Conservation (phyloP, 2,797 vertebrate species). For the Helicolenus hilgendorfi region DNA sequence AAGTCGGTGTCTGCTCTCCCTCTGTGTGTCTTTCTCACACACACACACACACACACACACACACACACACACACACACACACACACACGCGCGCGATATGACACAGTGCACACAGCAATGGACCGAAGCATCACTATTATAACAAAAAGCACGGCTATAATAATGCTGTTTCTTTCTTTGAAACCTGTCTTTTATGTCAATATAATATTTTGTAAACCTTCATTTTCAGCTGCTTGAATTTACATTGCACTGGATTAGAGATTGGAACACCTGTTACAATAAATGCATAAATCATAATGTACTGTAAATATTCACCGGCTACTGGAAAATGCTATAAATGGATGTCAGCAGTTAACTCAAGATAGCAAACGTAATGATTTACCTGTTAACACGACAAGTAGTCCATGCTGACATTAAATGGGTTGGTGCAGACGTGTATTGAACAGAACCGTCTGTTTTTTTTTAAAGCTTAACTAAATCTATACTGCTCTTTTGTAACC, state of each 20-base stretch:
- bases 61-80: not conserved
- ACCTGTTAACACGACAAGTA: constrained; percentile 1
- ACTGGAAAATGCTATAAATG: not conserved
- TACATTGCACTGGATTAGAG: not conserved
- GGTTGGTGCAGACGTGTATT: not conserved
- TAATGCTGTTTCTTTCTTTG: not conserved
- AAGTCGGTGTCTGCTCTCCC: constrained; percentile 77
- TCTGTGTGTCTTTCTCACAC: constrained; percentile 45
- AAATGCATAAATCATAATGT: not conserved
- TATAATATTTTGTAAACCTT: not conserved
- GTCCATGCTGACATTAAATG: constrained; percentile 7
- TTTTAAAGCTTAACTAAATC: constrained; percentile 6
- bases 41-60: not conserved
- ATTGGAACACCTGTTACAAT: not conserved
- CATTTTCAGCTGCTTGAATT: not conserved
- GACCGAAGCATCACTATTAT: not conserved
- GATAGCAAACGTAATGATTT: not conserved
- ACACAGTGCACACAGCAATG: not conserved
- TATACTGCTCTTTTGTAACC: not conserved
- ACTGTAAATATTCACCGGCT: not conserved
- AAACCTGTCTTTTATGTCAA: not conserved
- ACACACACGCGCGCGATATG: constrained; percentile 3
- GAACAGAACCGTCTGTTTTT: not conserved
- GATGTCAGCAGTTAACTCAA: not conserved
- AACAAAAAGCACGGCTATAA: not conserved